Evolutionary conservation across 2,797 vertebrate genomes (phyloP).

Genomic region (Helicolenus hilgendorfi): DNA sequence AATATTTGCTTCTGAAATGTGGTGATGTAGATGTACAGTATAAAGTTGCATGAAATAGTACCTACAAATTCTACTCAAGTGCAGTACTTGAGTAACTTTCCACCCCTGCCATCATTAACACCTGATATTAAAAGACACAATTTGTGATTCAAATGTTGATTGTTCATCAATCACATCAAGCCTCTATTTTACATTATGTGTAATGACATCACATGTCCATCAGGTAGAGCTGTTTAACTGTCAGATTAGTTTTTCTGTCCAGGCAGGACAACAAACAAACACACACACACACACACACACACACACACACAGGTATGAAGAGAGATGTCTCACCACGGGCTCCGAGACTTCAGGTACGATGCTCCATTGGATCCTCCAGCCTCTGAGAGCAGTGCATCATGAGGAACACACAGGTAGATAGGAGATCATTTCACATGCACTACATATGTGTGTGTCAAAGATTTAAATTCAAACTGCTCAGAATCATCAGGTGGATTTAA

Average conservation of each 20-base stretch:
- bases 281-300: neutral
- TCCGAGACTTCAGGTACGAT: constrained; percentile 98
- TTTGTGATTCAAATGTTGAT: too few relatives aligned
- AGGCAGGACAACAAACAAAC: neutral
- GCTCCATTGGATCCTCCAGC: constrained; percentile 99
- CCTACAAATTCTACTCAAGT: too few relatives aligned
- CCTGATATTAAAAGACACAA: too few relatives aligned
- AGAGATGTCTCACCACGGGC: constrained; percentile 90
- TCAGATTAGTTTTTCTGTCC: neutral
- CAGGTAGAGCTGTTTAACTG: neutral
- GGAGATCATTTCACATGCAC: neutral
- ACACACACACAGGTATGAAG: neutral
- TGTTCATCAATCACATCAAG: neutral
- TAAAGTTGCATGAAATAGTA: too few relatives aligned
- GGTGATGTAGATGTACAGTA: too few relatives aligned
- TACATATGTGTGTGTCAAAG: neutral
- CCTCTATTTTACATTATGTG: neutral
- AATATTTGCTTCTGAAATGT: too few relatives aligned
- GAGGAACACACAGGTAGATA: constrained; percentile 8
- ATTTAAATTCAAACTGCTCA: neutral
- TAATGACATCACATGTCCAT: neutral
- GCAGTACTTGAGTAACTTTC: too few relatives aligned
- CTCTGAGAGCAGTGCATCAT: constrained; percentile 86
- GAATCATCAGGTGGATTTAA: neutral
- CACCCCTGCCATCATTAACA: too few relatives aligned